Evolutionary conservation across 2,113 vertebrate genomes (phyloP).

Genomic region (Leptobrachium ailaonicum): DNA sequence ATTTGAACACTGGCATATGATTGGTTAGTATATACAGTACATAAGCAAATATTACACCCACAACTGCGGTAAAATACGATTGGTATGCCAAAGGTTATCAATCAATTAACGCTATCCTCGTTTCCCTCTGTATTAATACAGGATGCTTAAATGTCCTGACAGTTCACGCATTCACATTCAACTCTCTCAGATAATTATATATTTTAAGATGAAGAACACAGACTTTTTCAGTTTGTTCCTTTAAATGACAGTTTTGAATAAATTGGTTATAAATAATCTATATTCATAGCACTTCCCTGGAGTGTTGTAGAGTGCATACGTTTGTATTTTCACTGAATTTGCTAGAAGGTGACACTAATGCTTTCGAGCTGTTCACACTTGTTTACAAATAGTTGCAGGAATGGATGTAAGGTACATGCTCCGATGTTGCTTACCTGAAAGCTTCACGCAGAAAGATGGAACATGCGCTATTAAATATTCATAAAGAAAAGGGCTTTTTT

Average conservation of each 20-base stretch:
- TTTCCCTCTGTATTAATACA: too few relatives aligned
- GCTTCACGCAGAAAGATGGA: slow-evolving; percentile 58
- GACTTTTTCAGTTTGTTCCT: background rate
- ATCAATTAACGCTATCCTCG: too few relatives aligned
- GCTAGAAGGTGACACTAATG: slow-evolving; percentile 77
- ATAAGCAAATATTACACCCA: too few relatives aligned
- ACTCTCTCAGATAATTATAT: too few relatives aligned
- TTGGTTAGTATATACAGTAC: too few relatives aligned
- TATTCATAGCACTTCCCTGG: slow-evolving; percentile 67
- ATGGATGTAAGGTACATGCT: slow-evolving; percentile 64
- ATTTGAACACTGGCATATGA: too few relatives aligned
- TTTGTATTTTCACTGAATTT: slow-evolving; percentile 76
- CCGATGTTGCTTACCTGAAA: slow-evolving; percentile 68
- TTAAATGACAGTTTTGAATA: slow-evolving; percentile 67
- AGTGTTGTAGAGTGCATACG: slow-evolving; percentile 61
- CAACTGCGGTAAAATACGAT: too few relatives aligned
- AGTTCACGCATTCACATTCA: too few relatives aligned
- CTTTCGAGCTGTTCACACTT: slow-evolving; percentile 68
- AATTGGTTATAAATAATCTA: slow-evolving; percentile 79
- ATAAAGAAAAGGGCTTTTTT: slow-evolving; percentile 78
- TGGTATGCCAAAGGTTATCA: too few relatives aligned
- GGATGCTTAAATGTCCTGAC: too few relatives aligned
- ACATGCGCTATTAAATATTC: slow-evolving; percentile 76
- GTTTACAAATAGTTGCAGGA: slow-evolving; percentile 80
- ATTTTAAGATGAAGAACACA: too few relatives aligned